A percentile compares a stretch with the other conserved stretches of the same genome.
phyloP scores from a whole-genome alignment of 2,888 invertebrate genomes.

The Andrena fulva region DNA sequence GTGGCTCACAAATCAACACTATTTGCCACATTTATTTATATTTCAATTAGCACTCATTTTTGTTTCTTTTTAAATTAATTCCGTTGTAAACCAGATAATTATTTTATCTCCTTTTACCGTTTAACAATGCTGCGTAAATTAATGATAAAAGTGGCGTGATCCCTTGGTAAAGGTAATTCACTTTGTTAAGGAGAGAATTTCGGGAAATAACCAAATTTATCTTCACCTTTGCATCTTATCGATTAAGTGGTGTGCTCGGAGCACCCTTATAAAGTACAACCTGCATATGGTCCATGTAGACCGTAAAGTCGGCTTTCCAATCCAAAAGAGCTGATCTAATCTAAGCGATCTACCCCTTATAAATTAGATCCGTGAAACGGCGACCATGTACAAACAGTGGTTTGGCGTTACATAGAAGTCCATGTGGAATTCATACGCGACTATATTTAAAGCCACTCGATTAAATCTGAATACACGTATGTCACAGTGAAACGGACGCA shows the following conservation, averaged over 20 bases:
- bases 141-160: not conserved
- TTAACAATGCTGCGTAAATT: not conserved
- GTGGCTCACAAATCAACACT: not conserved
- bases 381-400: conserved; percentile 78
- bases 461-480: not conserved
- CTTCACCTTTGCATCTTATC: conserved; percentile 40
- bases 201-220: conserved; percentile 17
- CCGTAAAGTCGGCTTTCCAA: conserved; percentile 63
- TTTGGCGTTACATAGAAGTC: conserved; percentile 77
- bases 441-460: conserved; percentile 8
- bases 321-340: conserved; percentile 74
- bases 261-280: conserved; percentile 66
- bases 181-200: not conserved
- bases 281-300: conserved; percentile 77
- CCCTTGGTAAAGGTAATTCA: not conserved
- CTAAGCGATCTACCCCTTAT: conserved; percentile 75
- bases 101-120: not conserved
- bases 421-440: conserved; percentile 51
- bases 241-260: conserved; percentile 45
- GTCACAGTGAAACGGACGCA: too few species aligned
- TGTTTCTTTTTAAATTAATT: not conserved
- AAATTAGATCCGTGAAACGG: conserved; percentile 72
- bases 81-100: not conserved
- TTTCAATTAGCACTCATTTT: not conserved
- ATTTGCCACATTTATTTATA: not conserved